Percentiles rank a stretch among this genome's conserved stretches.
These are phyloP conservation scores for Phyllopteryx taeniolatus DNA, from an alignment of 2,113 vertebrate genomes.

Conservation along the genomic window DNA sequence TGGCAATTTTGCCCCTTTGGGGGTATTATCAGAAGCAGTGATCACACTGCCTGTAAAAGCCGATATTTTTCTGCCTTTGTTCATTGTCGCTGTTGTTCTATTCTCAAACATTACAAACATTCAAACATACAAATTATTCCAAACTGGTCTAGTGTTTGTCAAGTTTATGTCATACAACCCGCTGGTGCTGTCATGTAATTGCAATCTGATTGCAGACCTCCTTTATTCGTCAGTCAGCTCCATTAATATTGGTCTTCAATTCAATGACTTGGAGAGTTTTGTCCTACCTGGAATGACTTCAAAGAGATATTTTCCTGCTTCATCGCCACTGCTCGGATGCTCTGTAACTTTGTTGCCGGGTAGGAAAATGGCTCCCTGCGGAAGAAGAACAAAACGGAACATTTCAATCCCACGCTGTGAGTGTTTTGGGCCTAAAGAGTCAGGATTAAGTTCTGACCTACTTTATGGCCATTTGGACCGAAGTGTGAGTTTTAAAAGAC, in stretches of 20 bases:
- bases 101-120: too few species aligned
- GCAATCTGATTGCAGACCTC: neutral
- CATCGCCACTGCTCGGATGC: conserved; percentile 88
- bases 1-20: too few species aligned
- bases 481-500: conserved; percentile 32
- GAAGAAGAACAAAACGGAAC: conserved; percentile 23
- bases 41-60: too few species aligned
- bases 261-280: neutral
- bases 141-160: too few species aligned
- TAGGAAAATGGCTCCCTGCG: conserved; percentile 88
- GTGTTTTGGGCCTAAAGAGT: neutral
- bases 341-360: conserved; percentile 95
- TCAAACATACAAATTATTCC: too few species aligned
- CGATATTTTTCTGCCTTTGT: too few species aligned
- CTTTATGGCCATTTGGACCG: neutral
- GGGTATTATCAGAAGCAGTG: too few species aligned
- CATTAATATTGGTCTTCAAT: neutral
- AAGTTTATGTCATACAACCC: neutral
- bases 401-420: conserved; percentile 9
- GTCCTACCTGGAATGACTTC: conserved; percentile 94
- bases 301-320: conserved; percentile 92
- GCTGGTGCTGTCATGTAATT: neutral
- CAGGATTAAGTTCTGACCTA: neutral
- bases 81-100: too few species aligned
- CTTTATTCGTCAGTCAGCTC: neutral